Base-by-base conservation (phyloP, 2,888 invertebrate species). In the Eupeodes luniger region DNA sequence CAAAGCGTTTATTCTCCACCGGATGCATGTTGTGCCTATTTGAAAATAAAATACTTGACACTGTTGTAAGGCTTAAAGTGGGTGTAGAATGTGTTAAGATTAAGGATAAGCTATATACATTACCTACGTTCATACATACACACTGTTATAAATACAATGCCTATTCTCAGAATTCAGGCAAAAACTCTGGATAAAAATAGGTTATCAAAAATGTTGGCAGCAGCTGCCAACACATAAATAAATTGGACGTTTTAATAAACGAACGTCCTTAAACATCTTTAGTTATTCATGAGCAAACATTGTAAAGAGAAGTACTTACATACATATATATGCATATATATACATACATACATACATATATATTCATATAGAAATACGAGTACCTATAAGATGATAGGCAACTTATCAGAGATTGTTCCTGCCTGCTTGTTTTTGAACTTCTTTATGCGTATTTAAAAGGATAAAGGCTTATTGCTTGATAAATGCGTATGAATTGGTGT, bases 11-110 rank as follows among this genome's bases (percentile, higher is more conserved):
- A 16, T 70, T 44, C 55, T 55, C 55, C 9, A 34, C 27, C 34
- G 44, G 70, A 51, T 55, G 51, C 49, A 74, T 59, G 72, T 47
- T 72, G 61, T 10, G 51, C 80, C 59, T 77, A 67, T 80, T 76
- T 77, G 47, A 44, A 49, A 67, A 59, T 59, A 57, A 36, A 69
- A 69, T 64, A 40, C 78, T 78, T 81, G 88, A 88, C 85, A 81
- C 78, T 69, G 78, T 81, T 80, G 75, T 64, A 66, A 85, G 70
- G 70, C 16, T 44, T 49, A 10, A 44, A 36, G 72, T 72, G 72
- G 59, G 53, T 19, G 40, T 9, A 40, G 76, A 69, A 12, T 59
- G 49, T 47, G 74, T 53, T 19, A 57, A 62, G 83, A 61, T 61
- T 62, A 55, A 67, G 61, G 74, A 72, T 57, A 61, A 62, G 69